A percentile compares a stretch with the other conserved stretches of the same genome.
phyloP scores from a whole-genome alignment of 64 coral and sea anemone species.

The Dendrophyllia cribrosa region DNA sequence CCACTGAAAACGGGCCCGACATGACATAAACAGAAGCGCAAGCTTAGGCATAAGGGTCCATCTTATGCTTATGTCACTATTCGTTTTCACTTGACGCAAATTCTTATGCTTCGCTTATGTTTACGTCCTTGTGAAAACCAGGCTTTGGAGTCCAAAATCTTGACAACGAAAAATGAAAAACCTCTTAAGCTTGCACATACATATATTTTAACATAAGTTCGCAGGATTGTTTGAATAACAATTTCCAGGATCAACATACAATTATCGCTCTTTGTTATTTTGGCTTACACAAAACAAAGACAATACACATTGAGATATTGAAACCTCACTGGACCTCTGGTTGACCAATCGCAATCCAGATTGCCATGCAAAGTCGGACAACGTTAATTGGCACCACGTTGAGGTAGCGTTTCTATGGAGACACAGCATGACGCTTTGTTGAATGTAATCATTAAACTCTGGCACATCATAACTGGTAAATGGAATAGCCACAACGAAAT shows the following conservation, averaged over 20 bases:
- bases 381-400: constrained; percentile 6
- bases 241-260: constrained; percentile 20
- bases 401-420: constrained; percentile 3
- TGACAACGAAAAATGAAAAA: not conserved
- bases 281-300: constrained; percentile 7
- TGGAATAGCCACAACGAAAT: not conserved
- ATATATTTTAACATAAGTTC: not conserved
- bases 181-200: not conserved
- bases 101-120: no score
- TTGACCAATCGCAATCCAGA: constrained; percentile 39
- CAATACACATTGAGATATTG: constrained; percentile 14
- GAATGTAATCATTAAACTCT: constrained; percentile 39
- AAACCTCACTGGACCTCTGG: constrained; percentile 20
- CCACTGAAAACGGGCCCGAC: no score
- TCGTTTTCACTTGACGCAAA: no score
- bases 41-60: no score
- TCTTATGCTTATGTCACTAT: no score
- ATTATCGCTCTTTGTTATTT: not conserved
- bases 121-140: no score
- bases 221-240: constrained; percentile 13
- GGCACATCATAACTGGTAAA: not conserved
- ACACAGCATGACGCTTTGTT: constrained; percentile 35
- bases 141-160: not conserved
- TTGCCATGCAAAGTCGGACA: not conserved
- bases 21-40: no score